Base-by-base conservation (phyloP, 2,797 vertebrate genomes). In the Neosilurus mollespiculum region DNA sequence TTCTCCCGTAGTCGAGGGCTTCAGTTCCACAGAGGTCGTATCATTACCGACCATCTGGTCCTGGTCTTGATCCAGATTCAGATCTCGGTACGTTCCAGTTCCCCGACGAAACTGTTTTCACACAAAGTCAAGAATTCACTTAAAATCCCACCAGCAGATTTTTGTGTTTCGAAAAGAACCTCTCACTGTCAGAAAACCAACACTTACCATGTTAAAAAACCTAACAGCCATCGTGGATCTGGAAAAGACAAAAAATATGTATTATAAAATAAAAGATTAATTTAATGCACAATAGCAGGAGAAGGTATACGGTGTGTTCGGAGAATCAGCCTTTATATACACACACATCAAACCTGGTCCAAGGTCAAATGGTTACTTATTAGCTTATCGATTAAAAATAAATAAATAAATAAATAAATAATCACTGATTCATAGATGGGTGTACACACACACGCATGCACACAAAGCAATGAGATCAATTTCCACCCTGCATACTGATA, bases 191-290 rank as follows among this genome's bases (percentile, higher is more conserved):
- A 15, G 34, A 24, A 15, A 75, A 53, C 66, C 49, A 64, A 1
- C 11, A 81, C 89, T 88, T 93, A 96, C 96, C 89, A 96, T 92
- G 87, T 93, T 96, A 1, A 92, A 94, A 82, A 96, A 88, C 43
- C 92, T 92, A 3, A 92, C 92, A 37, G 85, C 86, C 89, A 90
- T 90, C 9, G 22, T 30, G 9, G 30, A 79, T 67, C 86, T 89
- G 73, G 16, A 84, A 83, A 2, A 16, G 10, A n/a, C 26, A 2
- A 81, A 58, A 15, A 75, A 54, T 10, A 2, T 6, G 3, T 22
- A n/a, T 49, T n/a, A 7, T 64, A 53, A 65, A n/a, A 61, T 53
- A 78, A 22, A 20, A 51, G n/a, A 53, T 18, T 0, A 53, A 4
- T 16, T 53, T 6, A 51, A 8, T 3, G 22, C 43, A 71, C 10